These are phyloP conservation scores for Carassius auratus DNA, from an alignment of 2,113 vertebrate species.

Conservation along the genomic window DNA sequence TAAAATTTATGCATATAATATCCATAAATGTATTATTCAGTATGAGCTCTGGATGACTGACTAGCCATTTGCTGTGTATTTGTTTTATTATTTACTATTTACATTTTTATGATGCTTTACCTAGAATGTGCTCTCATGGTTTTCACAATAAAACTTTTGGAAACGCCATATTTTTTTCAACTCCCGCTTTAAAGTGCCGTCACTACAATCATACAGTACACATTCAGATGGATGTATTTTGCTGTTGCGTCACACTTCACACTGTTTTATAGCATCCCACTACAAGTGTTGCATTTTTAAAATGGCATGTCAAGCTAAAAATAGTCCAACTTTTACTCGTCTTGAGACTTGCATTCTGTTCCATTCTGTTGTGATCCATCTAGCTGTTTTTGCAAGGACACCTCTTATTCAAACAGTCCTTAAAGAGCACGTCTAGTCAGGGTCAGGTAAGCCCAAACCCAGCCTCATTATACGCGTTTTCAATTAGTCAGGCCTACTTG, in stretches of 20 bases:
- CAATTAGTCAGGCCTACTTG: not conserved
- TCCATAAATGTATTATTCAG: not conserved
- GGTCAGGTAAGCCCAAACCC: not conserved
- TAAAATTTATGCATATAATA: not conserved
- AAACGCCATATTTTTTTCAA: not conserved
- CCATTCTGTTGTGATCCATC: not conserved
- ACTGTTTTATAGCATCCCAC: not conserved
- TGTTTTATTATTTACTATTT: not conserved
- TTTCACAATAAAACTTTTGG: not conserved
- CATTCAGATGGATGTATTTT: not conserved
- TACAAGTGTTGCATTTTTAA: conserved; percentile 16
- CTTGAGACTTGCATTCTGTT: conserved; percentile 14
- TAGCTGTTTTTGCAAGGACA: not conserved
- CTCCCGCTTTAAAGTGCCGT: not conserved
- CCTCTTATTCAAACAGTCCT: not conserved
- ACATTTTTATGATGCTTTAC: not conserved
- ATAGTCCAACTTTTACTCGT: conserved; percentile 1
- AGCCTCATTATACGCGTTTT: not conserved
- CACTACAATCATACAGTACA: not conserved
- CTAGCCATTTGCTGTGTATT: not conserved
- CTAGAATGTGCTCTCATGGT: not conserved
- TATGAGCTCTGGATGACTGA: not conserved
- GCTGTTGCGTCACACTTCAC: conserved; percentile 3
- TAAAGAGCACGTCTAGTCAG: not conserved
- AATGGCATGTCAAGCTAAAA: conserved; percentile 4